These are phyloP conservation scores for Strigamia transsilvanica DNA, from an alignment of 2,888 invertebrate genomes.

Conservation along the genomic window DNA sequence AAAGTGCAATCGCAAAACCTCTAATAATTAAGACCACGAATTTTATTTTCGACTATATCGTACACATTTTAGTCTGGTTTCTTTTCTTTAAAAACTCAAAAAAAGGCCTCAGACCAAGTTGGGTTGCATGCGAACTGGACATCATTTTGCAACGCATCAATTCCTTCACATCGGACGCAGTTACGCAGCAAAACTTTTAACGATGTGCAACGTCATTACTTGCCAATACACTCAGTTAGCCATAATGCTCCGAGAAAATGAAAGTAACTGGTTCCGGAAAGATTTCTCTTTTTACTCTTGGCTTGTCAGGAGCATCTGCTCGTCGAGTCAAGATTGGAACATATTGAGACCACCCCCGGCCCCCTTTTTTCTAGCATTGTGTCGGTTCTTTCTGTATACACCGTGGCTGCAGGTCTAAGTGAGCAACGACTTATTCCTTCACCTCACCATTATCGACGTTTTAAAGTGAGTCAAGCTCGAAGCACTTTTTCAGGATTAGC, in stretches of 20 bases:
- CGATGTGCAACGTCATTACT: constrained; percentile 25
- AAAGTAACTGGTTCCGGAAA: constrained; percentile 4
- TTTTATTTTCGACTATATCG: too few species aligned
- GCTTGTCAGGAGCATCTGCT: constrained; percentile 21
- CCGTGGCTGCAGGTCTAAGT: not conserved
- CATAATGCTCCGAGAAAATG: not conserved
- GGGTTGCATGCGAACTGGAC: not conserved
- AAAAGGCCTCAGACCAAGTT: not conserved
- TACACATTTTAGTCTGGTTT: too few species aligned
- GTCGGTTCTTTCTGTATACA: constrained; percentile 1
- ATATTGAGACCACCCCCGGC: not conserved
- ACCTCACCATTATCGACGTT: constrained; percentile 11
- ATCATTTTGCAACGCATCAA: not conserved
- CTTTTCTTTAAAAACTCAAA: too few species aligned
- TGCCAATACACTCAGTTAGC: constrained; percentile 5
- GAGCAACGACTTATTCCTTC: constrained; percentile 2
- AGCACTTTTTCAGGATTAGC: constrained; percentile 26
- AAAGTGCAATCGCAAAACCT: too few species aligned
- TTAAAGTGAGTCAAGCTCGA: not conserved
- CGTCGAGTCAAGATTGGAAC: constrained; percentile 10
- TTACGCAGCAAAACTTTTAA: constrained; percentile 21
- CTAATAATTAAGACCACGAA: too few species aligned
- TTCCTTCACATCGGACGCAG: not conserved
- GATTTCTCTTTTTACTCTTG: constrained; percentile 21
- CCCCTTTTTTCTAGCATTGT: not conserved